Evolutionary conservation across 2,888 invertebrate genomes (phyloP).

Genomic region (Leucophenga maculata): DNA sequence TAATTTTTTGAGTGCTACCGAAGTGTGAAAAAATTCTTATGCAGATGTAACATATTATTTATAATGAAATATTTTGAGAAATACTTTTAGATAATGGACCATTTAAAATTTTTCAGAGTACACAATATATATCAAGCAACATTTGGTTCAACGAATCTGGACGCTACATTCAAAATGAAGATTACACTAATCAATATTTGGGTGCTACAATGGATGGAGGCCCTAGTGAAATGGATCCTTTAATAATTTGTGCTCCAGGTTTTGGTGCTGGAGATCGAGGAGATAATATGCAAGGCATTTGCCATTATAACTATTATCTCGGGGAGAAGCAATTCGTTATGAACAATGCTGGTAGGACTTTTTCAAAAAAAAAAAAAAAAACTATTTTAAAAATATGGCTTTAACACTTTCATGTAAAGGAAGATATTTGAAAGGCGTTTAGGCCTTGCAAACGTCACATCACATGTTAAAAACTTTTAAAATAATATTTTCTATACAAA

Average conservation of each 20-base stretch:
- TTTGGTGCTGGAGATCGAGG: constrained; percentile 45
- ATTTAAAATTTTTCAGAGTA: neutral
- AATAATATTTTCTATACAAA: too few relatives aligned
- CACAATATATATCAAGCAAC: neutral
- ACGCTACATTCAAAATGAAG: neutral
- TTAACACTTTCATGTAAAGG: too few relatives aligned
- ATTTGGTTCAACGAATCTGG: neutral
- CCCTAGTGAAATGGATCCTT: constrained; percentile 53
- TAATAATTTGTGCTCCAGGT: constrained; percentile 61
- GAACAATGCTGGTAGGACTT: neutral
- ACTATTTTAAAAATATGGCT: too few relatives aligned
- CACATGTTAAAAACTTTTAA: too few relatives aligned
- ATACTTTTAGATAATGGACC: neutral
- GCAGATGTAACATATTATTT: too few relatives aligned
- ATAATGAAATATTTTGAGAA: too few relatives aligned
- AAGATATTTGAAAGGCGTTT: too few relatives aligned
- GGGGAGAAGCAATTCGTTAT: neutral
- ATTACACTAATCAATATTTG: constrained; percentile 65
- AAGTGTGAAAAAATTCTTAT: too few relatives aligned
- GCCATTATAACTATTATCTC: constrained; percentile 61
- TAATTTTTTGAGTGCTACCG: too few relatives aligned
- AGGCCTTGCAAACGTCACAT: too few relatives aligned
- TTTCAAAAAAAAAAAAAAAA: too few relatives aligned
- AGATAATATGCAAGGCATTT: constrained; percentile 71
- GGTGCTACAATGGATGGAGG: constrained; percentile 70